Base-by-base conservation (phyloP, 2,797 vertebrate species). In the Muscicapa striata region DNA sequence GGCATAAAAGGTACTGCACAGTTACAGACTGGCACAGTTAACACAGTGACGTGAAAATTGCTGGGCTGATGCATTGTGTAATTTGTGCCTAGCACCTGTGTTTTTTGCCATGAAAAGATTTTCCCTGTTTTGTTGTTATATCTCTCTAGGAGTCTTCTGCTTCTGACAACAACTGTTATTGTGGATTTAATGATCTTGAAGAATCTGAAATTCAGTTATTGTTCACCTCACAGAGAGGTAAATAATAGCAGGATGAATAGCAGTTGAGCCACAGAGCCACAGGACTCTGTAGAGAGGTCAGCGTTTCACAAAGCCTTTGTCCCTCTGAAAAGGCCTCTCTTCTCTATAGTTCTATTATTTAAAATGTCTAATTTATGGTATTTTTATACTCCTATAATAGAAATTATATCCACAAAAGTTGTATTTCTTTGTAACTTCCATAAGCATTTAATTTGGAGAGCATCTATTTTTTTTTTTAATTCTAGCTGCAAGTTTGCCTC, bases 11-110 rank as follows among this genome's bases (percentile, higher is more conserved):
- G 36, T 91, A 88, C 64, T 72, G 57, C 49, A 46, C 63, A 29
- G 66, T 55, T 89, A 46, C 11, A 89, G 62, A 23, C n/a, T 93
- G 54, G 61, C 70, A 77, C 41, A 73, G 84, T 96, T 96, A 96
- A 96, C 90, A 87, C 92, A 94, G 84, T 94, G 91, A 94, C 32
- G 51, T 76, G 94, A 95, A 97, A 95, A 94, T 95, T 91, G 51
- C 89, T 82, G 79, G 84, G 62, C 87, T 94, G 73, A 51, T 63
- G 64, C 79, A 81, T 93, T 91, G 93, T 87, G 91, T 87, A 94
- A 94, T 97, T 97, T 94, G 70, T 96, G 93, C 93, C 80, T 80
- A 73, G 90, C 93, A 96, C 94, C 95, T 97, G 96, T 94, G 93
- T 68, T 94, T 97, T 94, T 91, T 93, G 89, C 86, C 49, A 74